phyloP scores from a whole-genome alignment of 2,888 invertebrate genomes.

The Lithophane socia region DNA sequence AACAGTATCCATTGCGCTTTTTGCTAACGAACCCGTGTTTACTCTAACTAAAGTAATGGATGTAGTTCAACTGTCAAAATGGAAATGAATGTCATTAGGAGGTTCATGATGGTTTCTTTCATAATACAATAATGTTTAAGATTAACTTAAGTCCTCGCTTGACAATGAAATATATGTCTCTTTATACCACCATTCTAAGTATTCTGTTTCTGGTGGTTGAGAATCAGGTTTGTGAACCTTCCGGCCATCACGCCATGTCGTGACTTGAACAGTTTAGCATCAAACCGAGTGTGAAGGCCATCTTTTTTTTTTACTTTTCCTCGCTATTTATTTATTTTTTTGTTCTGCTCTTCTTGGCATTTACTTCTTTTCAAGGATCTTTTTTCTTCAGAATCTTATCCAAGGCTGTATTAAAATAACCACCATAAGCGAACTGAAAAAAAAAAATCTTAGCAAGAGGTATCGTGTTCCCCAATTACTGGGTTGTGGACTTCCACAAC shows the following conservation, averaged over 20 bases:
- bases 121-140: not conserved
- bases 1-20: not conserved
- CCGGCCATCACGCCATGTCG: slow-evolving; percentile 12
- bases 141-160: not conserved
- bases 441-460: not conserved
- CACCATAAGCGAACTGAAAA: not conserved
- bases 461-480: not conserved
- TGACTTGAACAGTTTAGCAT: slow-evolving; percentile 18
- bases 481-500: not conserved
- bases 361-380: not conserved
- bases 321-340: not conserved
- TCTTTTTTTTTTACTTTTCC: not conserved
- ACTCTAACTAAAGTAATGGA: not conserved
- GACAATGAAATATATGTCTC: not conserved
- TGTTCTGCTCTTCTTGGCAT: not conserved
- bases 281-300: slow-evolving; percentile 17
- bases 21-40: not conserved
- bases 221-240: slow-evolving; percentile 15
- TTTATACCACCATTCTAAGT: slow-evolving; percentile 12
- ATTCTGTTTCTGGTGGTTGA: not conserved
- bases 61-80: not conserved
- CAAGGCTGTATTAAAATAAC: not conserved
- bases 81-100: not conserved
- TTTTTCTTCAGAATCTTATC: not conserved
- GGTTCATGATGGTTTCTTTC: not conserved